A percentile compares a stretch with the other conserved stretches of the same genome.
These are phyloP conservation scores for Paramuricea clavata DNA, from an alignment of 92 coral and sea anemone species.

Conservation along the genomic window DNA sequence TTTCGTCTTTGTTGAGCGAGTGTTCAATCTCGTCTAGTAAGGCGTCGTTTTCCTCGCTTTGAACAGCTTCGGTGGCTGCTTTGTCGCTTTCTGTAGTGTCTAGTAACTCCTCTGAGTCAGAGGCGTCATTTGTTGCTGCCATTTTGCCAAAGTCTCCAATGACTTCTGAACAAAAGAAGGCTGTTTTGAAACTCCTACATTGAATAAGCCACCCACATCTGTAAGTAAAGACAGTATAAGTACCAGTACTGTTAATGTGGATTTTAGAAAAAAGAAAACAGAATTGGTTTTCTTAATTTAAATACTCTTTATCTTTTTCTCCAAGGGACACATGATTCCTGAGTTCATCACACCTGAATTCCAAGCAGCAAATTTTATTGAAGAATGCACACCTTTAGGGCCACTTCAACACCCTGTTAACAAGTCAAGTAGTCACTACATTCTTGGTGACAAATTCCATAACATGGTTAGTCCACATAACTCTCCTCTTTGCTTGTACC, in stretches of 20 bases:
- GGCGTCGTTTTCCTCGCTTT: too few species aligned
- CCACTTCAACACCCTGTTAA: neutral
- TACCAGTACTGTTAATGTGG: too few species aligned
- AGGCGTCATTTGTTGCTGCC: too few species aligned
- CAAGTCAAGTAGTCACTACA: neutral
- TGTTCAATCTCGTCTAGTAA: too few species aligned
- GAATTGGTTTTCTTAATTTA: neutral
- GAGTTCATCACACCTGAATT: conserved; percentile 5
- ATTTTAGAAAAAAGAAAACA: neutral
- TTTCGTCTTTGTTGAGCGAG: too few species aligned
- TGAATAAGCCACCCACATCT: neutral
- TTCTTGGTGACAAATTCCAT: conserved; percentile 18
- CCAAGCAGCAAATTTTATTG: neutral
- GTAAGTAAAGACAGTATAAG: neutral
- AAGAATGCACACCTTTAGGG: neutral
- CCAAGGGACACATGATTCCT: neutral
- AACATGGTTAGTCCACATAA: neutral
- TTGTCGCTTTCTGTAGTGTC: too few species aligned
- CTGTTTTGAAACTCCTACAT: conserved; percentile 23
- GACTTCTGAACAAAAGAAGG: conserved; percentile 4
- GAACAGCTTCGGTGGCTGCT: too few species aligned
- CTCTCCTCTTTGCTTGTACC: neutral
- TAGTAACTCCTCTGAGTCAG: too few species aligned
- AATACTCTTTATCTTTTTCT: neutral
- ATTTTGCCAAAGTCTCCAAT: neutral